phyloP scores from a whole-genome alignment of 2,797 vertebrate genomes.

The Crenichthys baileyi region DNA sequence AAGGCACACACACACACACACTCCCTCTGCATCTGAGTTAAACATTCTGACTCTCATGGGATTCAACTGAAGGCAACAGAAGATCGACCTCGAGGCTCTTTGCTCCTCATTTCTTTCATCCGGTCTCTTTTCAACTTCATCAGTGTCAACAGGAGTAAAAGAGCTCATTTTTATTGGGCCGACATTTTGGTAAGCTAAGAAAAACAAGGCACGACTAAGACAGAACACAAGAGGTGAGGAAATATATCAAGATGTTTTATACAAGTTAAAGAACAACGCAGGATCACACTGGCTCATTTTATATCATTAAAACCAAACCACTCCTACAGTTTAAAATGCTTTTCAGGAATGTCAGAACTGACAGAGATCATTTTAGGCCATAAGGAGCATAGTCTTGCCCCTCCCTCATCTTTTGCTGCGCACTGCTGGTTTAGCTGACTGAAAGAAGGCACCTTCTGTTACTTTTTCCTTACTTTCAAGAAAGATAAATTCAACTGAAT shows the following conservation, averaged over 20 bases:
- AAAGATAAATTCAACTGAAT: too few relatives aligned
- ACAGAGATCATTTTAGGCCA: background rate
- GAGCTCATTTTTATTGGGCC: conserved; percentile 47
- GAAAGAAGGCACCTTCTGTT: too few relatives aligned
- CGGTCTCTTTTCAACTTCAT: conserved; percentile 65
- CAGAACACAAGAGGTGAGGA: background rate
- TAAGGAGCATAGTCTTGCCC: background rate
- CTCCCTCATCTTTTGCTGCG: too few relatives aligned
- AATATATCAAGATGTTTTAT: background rate
- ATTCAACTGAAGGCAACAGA: conserved; percentile 54
- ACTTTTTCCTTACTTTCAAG: too few relatives aligned
- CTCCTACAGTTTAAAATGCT: background rate
- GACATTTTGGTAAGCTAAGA: conserved; percentile 20
- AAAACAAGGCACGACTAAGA: background rate
- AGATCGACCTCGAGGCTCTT: conserved; percentile 58
- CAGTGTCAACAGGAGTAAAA: conserved; percentile 45
- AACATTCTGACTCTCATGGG: conserved; percentile 57
- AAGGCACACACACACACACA: conserved; percentile 41
- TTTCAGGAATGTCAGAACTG: background rate
- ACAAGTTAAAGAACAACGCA: background rate
- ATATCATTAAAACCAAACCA: too few relatives aligned
- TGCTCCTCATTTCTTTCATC: conserved; percentile 59
- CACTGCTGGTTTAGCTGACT: too few relatives aligned
- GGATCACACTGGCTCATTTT: background rate
- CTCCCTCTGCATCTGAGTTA: conserved; percentile 35